A percentile compares a stretch with the other conserved stretches of the same genome.
Evolutionary conservation across 2,113 vertebrate species (phyloP).

Genomic region (Prolemur simus): DNA sequence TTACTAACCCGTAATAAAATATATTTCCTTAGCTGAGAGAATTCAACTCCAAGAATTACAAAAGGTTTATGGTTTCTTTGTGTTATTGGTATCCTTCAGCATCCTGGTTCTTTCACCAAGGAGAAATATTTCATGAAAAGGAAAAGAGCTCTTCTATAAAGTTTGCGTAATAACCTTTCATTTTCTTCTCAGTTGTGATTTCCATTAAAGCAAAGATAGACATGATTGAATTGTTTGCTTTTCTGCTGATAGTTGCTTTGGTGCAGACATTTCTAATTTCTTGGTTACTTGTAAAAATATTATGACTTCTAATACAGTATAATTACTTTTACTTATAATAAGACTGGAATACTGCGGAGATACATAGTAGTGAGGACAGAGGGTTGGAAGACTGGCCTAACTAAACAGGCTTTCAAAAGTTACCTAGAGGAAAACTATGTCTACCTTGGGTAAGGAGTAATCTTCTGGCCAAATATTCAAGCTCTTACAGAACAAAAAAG

Average conservation of each 20-base stretch:
- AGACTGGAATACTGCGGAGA: background rate
- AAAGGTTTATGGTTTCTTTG: slow-evolving; percentile 24
- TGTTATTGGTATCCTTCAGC: background rate
- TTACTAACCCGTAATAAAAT: slow-evolving; percentile 10
- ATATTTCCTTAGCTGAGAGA: background rate
- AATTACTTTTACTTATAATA: slow-evolving; percentile 31
- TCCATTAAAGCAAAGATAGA: background rate
- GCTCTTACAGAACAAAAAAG: too few species aligned
- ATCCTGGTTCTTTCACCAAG: background rate
- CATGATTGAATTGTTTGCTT: background rate
- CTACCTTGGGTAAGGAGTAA: background rate
- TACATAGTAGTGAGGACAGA: background rate
- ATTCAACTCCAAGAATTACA: background rate
- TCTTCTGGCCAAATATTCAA: background rate
- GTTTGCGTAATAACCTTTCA: background rate
- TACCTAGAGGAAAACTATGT: background rate
- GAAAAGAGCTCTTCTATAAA: background rate
- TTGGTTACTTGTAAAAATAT: slow-evolving; percentile 37
- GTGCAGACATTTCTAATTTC: slow-evolving; percentile 1
- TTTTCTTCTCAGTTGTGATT: slow-evolving; percentile 50
- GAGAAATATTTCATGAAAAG: slow-evolving; percentile 25
- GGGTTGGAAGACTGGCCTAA: background rate
- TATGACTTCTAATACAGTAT: background rate
- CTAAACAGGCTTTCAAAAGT: background rate
- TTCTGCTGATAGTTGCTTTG: background rate